These are phyloP conservation scores for Drosophila sucinea DNA, from an alignment of 1,140 invertebrate genomes.

Conservation along the genomic window DNA sequence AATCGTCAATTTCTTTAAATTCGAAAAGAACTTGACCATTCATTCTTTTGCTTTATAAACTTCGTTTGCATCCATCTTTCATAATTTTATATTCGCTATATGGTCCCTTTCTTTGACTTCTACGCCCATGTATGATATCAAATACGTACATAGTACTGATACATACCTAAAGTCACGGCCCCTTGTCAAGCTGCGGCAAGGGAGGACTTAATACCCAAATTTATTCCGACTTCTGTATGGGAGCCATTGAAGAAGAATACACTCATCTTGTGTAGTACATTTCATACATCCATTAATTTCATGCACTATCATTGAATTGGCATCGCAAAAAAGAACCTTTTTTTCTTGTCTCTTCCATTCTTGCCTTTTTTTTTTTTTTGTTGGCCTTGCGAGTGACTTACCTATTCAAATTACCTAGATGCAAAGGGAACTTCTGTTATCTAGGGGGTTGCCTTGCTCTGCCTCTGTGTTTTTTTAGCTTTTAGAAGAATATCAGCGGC, in stretches of 20 bases:
- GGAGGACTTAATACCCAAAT: slow-evolving; percentile 58
- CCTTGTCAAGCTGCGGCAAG: neutral
- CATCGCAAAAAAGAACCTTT: slow-evolving; percentile 40
- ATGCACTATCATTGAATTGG: slow-evolving; percentile 71
- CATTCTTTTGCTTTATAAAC: too few relatives aligned
- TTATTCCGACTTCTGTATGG: slow-evolving; percentile 41
- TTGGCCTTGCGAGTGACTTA: slow-evolving; percentile 18
- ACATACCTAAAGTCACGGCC: slow-evolving; percentile 25
- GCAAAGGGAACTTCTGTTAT: slow-evolving; percentile 18
- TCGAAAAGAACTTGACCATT: too few relatives aligned
- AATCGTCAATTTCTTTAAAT: too few relatives aligned
- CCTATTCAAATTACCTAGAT: slow-evolving; percentile 69
- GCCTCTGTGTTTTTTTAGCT: slow-evolving; percentile 48
- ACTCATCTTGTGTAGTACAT: slow-evolving; percentile 25
- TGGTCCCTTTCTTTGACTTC: neutral
- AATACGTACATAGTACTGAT: slow-evolving; percentile 4
- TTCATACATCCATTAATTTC: slow-evolving; percentile 61
- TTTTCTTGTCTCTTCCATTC: slow-evolving; percentile 11
- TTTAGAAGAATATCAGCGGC: slow-evolving; percentile 60
- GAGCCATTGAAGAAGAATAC: slow-evolving; percentile 16
- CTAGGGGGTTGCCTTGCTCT: slow-evolving; percentile 24
- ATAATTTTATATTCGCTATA: too few relatives aligned
- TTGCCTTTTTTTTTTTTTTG: slow-evolving; percentile 40
- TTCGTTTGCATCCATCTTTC: too few relatives aligned
- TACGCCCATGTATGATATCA: slow-evolving; percentile 46